Evolutionary conservation across 2,888 invertebrate species (phyloP).

Genomic region (Harpalus rubripes): DNA sequence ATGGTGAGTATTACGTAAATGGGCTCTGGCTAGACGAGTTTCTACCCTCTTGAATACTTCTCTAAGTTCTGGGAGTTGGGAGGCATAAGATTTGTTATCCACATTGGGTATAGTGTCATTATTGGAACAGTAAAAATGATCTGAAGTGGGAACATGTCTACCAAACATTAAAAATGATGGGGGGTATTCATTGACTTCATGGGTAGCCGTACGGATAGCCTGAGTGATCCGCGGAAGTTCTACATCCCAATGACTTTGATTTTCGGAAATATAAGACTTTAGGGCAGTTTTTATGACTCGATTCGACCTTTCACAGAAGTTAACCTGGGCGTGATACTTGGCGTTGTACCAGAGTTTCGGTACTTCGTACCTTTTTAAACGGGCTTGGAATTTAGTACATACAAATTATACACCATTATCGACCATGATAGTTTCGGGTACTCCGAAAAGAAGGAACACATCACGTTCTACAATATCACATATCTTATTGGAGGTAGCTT

Average conservation of each 20-base stretch:
- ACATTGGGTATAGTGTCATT: not conserved
- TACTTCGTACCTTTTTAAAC: not conserved
- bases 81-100: not conserved
- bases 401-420: not conserved
- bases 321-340: slow-evolving; percentile 55
- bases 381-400: not conserved
- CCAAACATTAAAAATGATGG: slow-evolving; percentile 21
- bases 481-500: not conserved
- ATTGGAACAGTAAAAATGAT: not conserved
- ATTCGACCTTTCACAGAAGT: slow-evolving; percentile 68
- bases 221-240: slow-evolving; percentile 63
- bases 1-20: not conserved
- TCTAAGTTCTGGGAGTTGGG: too few relatives aligned
- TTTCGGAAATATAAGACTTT: slow-evolving; percentile 66
- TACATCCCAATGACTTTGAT: slow-evolving; percentile 66
- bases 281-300: slow-evolving; percentile 62
- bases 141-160: not conserved
- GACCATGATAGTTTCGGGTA: not conserved
- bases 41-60: not conserved
- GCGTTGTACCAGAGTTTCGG: slow-evolving; percentile 9
- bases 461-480: not conserved
- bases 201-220: slow-evolving; percentile 66
- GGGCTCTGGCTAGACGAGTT: not conserved
- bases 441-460: not conserved
- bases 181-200: slow-evolving; percentile 67